phyloP scores from a whole-genome alignment of 1,140 invertebrate species.

The Saxidomus purpurata region DNA sequence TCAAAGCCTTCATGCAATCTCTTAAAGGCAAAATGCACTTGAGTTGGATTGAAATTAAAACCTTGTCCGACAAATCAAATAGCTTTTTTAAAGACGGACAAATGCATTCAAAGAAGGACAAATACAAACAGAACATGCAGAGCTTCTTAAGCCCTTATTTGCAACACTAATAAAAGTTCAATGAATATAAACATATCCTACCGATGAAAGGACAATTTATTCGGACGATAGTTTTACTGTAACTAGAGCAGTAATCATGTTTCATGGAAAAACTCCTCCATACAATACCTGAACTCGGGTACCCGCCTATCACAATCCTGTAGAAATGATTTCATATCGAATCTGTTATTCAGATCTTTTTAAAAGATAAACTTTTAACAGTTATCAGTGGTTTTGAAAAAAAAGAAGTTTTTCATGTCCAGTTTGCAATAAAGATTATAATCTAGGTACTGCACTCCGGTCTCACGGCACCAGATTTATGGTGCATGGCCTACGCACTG shows the following conservation, averaged over 20 bases:
- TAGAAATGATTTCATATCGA: constrained; percentile 2
- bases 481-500: neutral
- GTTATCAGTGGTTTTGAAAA: neutral
- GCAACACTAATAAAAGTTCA: constrained; percentile 51
- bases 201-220: constrained; percentile 39
- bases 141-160: constrained; percentile 41
- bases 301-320: neutral
- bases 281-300: constrained; percentile 37
- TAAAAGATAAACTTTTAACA: neutral
- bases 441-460: neutral
- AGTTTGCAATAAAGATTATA: neutral
- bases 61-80: constrained; percentile 36
- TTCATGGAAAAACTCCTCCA: constrained; percentile 15
- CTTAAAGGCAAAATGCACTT: constrained; percentile 38
- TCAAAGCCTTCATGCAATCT: neutral
- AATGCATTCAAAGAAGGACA: constrained; percentile 42
- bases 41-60: constrained; percentile 15
- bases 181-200: constrained; percentile 34
- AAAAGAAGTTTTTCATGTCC: neutral
- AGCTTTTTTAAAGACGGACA: constrained; percentile 41
- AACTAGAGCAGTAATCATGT: neutral
- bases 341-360: neutral
- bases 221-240: constrained; percentile 41
- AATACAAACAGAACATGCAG: constrained; percentile 34
- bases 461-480: neutral